Evolutionary conservation across 2,797 vertebrate species (phyloP).

Genomic region (Natrix natrix): DNA sequence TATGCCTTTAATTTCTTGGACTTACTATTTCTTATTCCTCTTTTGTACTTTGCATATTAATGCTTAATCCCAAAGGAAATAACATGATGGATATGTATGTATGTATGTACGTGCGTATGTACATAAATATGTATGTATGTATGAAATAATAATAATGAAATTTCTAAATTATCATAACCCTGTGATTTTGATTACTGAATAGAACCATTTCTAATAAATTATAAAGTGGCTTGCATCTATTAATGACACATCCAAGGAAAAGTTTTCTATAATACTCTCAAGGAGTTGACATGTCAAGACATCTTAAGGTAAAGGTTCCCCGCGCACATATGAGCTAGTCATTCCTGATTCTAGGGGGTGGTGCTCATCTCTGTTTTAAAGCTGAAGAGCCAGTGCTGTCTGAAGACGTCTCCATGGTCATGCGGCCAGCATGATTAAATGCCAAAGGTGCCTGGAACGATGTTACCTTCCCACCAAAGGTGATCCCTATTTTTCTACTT

Average conservation of each 20-base stretch:
- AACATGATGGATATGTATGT: neutral
- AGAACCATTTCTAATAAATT: neutral
- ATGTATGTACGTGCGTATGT: neutral
- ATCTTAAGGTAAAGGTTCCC: too few species aligned
- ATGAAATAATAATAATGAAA: neutral
- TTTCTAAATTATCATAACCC: neutral
- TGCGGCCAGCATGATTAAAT: too few species aligned
- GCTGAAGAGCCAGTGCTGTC: too few species aligned
- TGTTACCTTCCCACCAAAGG: too few species aligned
- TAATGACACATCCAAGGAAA: neutral
- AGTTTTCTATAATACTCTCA: neutral
- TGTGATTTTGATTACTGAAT: neutral
- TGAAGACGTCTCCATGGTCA: too few species aligned
- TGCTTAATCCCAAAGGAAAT: neutral
- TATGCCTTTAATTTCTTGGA: neutral
- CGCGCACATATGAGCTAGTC: too few species aligned
- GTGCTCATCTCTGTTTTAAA: too few species aligned
- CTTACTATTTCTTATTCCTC: neutral
- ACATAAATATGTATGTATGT: neutral
- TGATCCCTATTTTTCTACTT: too few species aligned
- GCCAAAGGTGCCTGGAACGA: too few species aligned
- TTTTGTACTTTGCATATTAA: neutral
- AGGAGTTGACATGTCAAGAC: neutral
- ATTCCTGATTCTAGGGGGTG: too few species aligned
- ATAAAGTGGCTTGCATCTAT: neutral